Evolutionary conservation across 2,113 vertebrate species (phyloP), one percentile per base, ranked within the genome.

Genomic region (Gyps fulvus): DNA sequence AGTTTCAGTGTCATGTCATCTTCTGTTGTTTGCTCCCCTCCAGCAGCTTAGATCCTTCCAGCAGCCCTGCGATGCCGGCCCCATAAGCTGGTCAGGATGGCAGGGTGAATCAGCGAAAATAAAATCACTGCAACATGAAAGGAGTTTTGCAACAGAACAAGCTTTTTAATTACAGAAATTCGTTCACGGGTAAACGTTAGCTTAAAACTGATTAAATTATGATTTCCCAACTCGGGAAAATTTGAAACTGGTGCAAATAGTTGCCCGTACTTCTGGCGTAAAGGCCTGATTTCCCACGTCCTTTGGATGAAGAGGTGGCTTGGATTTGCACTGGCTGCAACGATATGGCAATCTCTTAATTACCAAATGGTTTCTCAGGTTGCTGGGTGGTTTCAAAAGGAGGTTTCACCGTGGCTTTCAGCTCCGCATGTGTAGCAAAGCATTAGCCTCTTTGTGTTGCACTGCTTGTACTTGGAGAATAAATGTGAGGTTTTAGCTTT

Each of bases 51-150:
- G 3, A 34, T 59, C 74, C 61, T 73, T 66, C 47, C 71, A 29
- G 74, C 6, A 89, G 14, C 40, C 42, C 36, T 31, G 27, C 0
- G 6, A 34, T 3, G 2, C 38, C 2, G 5, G 55, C 19, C 40
- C 18, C 2, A 0, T 40, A 13, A 50, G 6, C 11, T 3, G 0
- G 20, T 25, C 36, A 32, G 16, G 42, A 11, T 42, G 16, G 29
- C 26, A 55, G 32, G 27, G 15, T 42, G 23, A 8, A 52, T 72
- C 7, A 0, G 8, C 8, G 15, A 63, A 50, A 40, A 73, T n/a
- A 54, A 80, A 80, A 80, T 29, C 9, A 1, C 45, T 83, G 84
- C 22, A 43, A 29, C 0, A 0, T 17, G 54, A 57, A 52, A 55
- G 43, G 43, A 69, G 13, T 59, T 88, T 72, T 69, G 62, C 83